Evolutionary conservation across 2,113 vertebrate species (phyloP).

Genomic region (Micromys minutus): DNA sequence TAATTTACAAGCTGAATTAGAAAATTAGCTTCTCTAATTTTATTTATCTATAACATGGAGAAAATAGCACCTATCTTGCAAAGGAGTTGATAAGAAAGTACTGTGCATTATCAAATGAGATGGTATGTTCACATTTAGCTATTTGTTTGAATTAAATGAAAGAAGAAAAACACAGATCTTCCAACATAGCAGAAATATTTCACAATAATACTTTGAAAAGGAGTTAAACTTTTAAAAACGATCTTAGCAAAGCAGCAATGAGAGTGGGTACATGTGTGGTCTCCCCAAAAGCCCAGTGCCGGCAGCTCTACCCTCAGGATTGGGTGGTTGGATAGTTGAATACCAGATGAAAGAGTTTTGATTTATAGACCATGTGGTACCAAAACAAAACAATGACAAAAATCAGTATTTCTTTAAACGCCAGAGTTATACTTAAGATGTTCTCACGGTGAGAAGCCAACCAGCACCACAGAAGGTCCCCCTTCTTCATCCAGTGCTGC

Average conservation of each 20-base stretch:
- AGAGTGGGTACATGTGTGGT: background rate
- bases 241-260: background rate
- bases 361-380: conserved; percentile 26
- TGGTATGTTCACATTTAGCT: background rate
- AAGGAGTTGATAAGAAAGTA: background rate
- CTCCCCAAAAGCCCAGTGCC: background rate
- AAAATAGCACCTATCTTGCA: background rate
- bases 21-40: background rate
- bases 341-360: conserved; percentile 37
- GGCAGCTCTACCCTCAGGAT: background rate
- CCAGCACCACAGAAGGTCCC: background rate
- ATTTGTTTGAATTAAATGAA: background rate
- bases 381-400: background rate
- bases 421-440: conserved; percentile 32
- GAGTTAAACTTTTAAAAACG: background rate
- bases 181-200: background rate
- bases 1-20: background rate
- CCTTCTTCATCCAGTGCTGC: background rate
- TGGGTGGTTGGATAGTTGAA: background rate
- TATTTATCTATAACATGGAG: background rate
- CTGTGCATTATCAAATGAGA: background rate
- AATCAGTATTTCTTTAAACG: conserved; percentile 27
- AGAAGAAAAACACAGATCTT: background rate
- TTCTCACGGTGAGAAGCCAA: conserved; percentile 18
- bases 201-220: background rate